These are phyloP conservation scores for Seira sanloemensis DNA, from an alignment of 2,888 invertebrate species.

Conservation along the genomic window DNA sequence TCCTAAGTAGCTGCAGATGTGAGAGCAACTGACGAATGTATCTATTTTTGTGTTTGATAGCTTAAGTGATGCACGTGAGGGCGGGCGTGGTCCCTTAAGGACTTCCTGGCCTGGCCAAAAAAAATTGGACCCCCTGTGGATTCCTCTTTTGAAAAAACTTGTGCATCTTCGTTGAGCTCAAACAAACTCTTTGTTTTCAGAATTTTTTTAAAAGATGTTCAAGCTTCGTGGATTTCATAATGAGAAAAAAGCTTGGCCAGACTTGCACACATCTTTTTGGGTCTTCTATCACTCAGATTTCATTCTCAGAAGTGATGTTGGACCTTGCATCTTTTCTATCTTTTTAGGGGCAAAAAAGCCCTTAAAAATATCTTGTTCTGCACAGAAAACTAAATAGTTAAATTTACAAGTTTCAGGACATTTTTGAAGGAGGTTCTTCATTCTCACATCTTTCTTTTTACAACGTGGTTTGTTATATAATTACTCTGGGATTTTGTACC, in stretches of 20 bases:
- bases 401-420: background rate
- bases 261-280: background rate
- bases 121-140: conserved; percentile 58
- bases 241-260: conserved; percentile 39
- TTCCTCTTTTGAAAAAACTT: conserved; percentile 60
- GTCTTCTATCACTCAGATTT: conserved; percentile 64
- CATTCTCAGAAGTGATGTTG: conserved; percentile 60
- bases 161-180: conserved; percentile 47
- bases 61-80: conserved; percentile 65
- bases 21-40: too few species aligned
- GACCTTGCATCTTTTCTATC: conserved; percentile 40
- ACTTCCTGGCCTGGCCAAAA: conserved; percentile 64
- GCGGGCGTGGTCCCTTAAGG: conserved; percentile 67
- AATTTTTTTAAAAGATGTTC: background rate
- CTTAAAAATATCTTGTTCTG: background rate
- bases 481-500: background rate
- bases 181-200: conserved; percentile 68
- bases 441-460: conserved; percentile 19
- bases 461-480: conserved; percentile 1
- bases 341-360: conserved; percentile 22
- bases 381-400: background rate
- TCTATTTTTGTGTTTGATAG: too few species aligned
- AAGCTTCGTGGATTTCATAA: background rate
- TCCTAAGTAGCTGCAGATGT: too few species aligned
- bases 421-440: background rate